A percentile compares a stretch with the other conserved stretches of the same genome.
Conservation (phyloP, 1,140 invertebrate genomes). For the Drosophila ananassae region DNA sequence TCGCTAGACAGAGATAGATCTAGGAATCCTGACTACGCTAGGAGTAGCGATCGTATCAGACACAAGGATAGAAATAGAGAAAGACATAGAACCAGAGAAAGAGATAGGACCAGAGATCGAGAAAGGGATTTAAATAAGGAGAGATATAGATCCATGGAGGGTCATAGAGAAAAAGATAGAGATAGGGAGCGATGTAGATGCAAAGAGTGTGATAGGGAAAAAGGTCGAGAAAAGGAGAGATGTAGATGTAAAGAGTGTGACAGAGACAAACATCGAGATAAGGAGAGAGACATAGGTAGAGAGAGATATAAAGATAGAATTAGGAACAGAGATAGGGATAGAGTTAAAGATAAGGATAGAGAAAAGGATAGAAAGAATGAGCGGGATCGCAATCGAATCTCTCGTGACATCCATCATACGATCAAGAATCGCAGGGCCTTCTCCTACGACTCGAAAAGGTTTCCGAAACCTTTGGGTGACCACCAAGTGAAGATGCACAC, state of each 20-base stretch:
- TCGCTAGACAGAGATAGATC: not conserved
- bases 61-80: not conserved
- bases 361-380: not conserved
- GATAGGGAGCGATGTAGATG: too few species aligned
- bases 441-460: constrained; percentile 3
- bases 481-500: not conserved
- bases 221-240: not conserved
- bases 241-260: not conserved
- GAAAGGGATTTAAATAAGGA: too few species aligned
- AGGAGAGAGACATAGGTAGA: not conserved
- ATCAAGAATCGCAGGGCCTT: not conserved
- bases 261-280: not conserved
- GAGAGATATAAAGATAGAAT: not conserved
- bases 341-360: not conserved
- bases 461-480: not conserved
- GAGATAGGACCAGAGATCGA: too few species aligned
- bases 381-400: not conserved
- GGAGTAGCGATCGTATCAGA: not conserved
- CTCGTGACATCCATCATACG: too few species aligned
- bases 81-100: not conserved
- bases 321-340: not conserved
- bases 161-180: too few species aligned
- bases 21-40: not conserved
- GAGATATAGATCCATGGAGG: too few species aligned
- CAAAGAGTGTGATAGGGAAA: too few species aligned